phyloP scores from a whole-genome alignment of 2,888 invertebrate genomes.

The Rhamnusium bicolor region DNA sequence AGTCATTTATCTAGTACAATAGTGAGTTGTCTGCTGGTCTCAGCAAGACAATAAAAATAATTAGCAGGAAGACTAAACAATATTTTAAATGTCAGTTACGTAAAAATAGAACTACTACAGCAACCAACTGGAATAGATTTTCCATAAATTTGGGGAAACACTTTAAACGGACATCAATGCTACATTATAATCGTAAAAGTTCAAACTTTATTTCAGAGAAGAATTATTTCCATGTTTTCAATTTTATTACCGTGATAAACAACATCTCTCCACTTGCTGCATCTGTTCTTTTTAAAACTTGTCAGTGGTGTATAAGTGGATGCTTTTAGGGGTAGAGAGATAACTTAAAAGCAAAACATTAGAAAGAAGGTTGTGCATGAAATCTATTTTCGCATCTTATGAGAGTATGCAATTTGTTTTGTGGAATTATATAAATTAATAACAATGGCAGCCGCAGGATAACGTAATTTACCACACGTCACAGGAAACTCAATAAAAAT shows the following conservation, averaged over 20 bases:
- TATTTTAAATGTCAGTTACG: slow-evolving; percentile 6
- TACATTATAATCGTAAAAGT: slow-evolving; percentile 33
- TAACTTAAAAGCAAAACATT: slow-evolving; percentile 6
- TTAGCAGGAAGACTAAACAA: neutral
- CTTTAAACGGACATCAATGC: slow-evolving; percentile 24
- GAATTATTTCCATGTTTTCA: slow-evolving; percentile 36
- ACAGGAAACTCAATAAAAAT: too few species aligned
- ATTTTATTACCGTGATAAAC: slow-evolving; percentile 35
- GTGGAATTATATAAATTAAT: slow-evolving; percentile 3
- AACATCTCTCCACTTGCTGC: slow-evolving; percentile 9
- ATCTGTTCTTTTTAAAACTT: slow-evolving; percentile 5
- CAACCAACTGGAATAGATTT: neutral
- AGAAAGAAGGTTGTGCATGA: neutral
- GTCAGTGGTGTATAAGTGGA: neutral
- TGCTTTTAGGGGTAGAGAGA: neutral
- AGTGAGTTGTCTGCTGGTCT: too few species aligned
- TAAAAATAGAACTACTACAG: slow-evolving; percentile 8
- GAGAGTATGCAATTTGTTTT: slow-evolving; percentile 1
- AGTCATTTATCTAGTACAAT: too few species aligned
- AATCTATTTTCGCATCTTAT: neutral
- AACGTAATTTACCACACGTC: too few species aligned
- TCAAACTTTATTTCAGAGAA: slow-evolving; percentile 31
- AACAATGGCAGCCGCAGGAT: neutral
- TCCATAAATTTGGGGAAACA: slow-evolving; percentile 27
- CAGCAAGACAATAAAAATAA: slow-evolving; percentile 7